Base-by-base conservation (phyloP, 2,797 vertebrate species). In the Micrastur ruficollis region DNA sequence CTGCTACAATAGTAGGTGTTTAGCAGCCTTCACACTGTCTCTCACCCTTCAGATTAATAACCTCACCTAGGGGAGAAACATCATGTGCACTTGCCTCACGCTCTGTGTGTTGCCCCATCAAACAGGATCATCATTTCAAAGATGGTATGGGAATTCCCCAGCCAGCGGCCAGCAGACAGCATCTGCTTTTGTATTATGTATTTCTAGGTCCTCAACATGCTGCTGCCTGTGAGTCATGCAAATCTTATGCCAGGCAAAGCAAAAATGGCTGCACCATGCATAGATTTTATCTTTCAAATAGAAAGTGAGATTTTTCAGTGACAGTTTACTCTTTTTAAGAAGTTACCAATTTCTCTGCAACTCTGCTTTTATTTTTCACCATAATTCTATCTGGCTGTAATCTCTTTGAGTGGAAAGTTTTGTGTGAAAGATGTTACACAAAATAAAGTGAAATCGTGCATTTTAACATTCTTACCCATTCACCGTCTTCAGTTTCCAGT, bases 241-340 rank as follows among this genome's bases (percentile, higher is more conserved):
- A 90, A 94, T 91, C 75, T 93, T 40, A 92, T 8, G 53, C 79
- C 86, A 82, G 59, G 74, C 90, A 91, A 89, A 89, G 93, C 79
- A 94, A 90, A 97, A 97, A 94, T 75, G 86, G 81, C 72, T 94
- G 66, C 49, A 50, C 62, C 32, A 17, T 32, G 73, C 66, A 91
- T 40, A 93, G 89, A 96, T 95, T 92, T 93, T 42, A 76, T 95
- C 92, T 94, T 87, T 94, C 87, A 93, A 86, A 95, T 63, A 95
- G 94, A 97, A 96, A 96, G 93, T 91, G 95, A 95, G 78, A 94
- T 36, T 53, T 94, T 94, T 93, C 85, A 74, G 74, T 78, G 81
- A 85, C 89, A 95, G 84, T 81, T 95, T 76, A 92, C 55, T 90
- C 79, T 90, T 96, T 96, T 96, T 55, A 94, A 97, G 95, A 97